Base-by-base conservation (phyloP, 2,888 invertebrate genomes). In the Altica lythri region DNA sequence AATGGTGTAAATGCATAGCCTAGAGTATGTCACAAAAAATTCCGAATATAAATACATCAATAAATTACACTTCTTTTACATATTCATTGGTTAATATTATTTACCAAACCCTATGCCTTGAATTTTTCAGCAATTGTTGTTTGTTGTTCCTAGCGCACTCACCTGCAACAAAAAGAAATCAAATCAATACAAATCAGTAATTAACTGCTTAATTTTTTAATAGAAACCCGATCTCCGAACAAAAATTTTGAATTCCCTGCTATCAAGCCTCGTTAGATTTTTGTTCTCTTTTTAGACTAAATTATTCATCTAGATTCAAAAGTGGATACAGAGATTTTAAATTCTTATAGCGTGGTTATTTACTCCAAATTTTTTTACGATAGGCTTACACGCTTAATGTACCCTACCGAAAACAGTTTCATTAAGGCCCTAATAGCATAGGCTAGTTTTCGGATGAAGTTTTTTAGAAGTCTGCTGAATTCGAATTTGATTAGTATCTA, bases 151-250 rank as follows among this genome's bases (percentile, higher is more conserved):
- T 13, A 2, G 27, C n/a, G 12, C 29, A 55, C 60, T 55, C 55
- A 51, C 55, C 47, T 55, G 35, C 27, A 55, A 48, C 44, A 42
- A 34, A 56, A 46, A 46, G 37, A 34, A 44, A 43, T 52, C 19
- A 30, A 18, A 40, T 48, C 40, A 48, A 38, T 44, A 29, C 9
- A 10, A 40, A 45, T 56, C 25, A 35, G 45, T 19, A 51, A 47
- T 47, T 47, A 42, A 47, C 43, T 27, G 12, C 29, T 14, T 14
- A 2, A 37, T 48, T 47, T 25, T 45, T 55, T 35, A 45, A 18
- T 55, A 49, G 42, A 55, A n/a, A 46, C 51, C 51, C 55, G 22
- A 43, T 55, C 50, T 55, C 16, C 14, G 22, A 12, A n/a, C n/a
- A n/a, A n/a, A n/a, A 46, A 38, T 52, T 46, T 19, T 18, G 27